Conservation (phyloP, 1,140 invertebrate genomes). For the Melitaea cinxia region DNA sequence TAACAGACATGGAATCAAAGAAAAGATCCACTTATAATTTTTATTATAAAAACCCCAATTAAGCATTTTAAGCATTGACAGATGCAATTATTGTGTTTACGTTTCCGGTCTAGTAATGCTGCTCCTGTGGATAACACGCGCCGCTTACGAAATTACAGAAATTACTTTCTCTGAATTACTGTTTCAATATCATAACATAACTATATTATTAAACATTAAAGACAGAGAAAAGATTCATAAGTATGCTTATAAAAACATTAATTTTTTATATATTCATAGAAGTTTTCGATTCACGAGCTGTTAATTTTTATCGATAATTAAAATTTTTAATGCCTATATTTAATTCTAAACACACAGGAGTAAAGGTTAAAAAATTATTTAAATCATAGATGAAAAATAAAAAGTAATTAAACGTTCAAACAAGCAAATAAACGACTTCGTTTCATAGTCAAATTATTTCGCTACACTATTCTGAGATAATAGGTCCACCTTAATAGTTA, state of each 20-base stretch:
- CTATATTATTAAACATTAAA: conserved; percentile 1
- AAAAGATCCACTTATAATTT: conserved; percentile 4
- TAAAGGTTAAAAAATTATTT: no score
- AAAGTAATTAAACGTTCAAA: no score
- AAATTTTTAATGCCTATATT: no score
- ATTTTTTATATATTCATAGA: neutral
- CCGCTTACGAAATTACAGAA: conserved; percentile 2
- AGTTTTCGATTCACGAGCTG: no score
- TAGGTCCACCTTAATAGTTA: conserved; percentile 1
- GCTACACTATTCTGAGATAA: neutral
- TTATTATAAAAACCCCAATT: no score
- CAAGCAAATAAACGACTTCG: neutral
- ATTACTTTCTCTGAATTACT: conserved; percentile 20
- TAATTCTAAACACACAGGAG: no score
- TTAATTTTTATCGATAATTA: no score
- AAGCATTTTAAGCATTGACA: conserved; percentile 2
- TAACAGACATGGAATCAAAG: neutral
- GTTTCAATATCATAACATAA: conserved; percentile 14
- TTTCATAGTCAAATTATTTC: neutral
- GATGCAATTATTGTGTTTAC: conserved; percentile 18
- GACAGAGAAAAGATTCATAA: neutral
- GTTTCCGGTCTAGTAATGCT: conserved; percentile 18
- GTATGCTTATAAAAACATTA: neutral
- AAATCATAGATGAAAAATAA: no score
- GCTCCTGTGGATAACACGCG: neutral